These are phyloP conservation scores for Hafferia zeledoni DNA, from an alignment of 2,797 vertebrate species.

Conservation along the genomic window DNA sequence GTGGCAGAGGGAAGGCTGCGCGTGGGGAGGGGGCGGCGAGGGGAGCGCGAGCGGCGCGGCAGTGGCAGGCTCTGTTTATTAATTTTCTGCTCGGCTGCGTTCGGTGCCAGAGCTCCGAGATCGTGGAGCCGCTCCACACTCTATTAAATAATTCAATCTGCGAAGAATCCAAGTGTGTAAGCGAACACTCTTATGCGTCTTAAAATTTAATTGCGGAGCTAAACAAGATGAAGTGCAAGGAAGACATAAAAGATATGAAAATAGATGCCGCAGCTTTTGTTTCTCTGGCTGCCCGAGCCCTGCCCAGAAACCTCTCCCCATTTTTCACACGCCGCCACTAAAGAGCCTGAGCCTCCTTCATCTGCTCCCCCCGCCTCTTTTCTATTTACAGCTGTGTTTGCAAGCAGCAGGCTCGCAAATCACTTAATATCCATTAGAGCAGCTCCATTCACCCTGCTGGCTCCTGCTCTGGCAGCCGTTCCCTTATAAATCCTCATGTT, in stretches of 20 bases:
- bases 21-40: background rate
- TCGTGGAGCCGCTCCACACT: conserved; percentile 67
- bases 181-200: conserved; percentile 69
- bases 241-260: conserved; percentile 69
- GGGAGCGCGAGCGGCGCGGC: background rate
- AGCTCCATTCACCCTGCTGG: conserved; percentile 36
- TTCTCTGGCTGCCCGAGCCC: conserved; percentile 11
- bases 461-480: conserved; percentile 35
- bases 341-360: conserved; percentile 43
- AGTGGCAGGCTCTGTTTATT: conserved; percentile 61
- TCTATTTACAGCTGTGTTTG: conserved; percentile 70
- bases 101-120: conserved; percentile 54
- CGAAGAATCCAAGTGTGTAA: conserved; percentile 68
- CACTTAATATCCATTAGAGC: conserved; percentile 73
- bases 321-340: conserved; percentile 26
- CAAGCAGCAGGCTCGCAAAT: conserved; percentile 66
- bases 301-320: background rate
- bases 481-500: conserved; percentile 22
- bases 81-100: conserved; percentile 73
- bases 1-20: background rate
- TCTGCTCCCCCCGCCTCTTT: background rate
- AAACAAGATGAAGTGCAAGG: conserved; percentile 70
- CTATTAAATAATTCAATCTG: conserved; percentile 78
- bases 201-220: conserved; percentile 77
- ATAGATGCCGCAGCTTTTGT: conserved; percentile 50